Conservation (phyloP, 2,888 invertebrate species). For the Tetrapedia diversipes region DNA sequence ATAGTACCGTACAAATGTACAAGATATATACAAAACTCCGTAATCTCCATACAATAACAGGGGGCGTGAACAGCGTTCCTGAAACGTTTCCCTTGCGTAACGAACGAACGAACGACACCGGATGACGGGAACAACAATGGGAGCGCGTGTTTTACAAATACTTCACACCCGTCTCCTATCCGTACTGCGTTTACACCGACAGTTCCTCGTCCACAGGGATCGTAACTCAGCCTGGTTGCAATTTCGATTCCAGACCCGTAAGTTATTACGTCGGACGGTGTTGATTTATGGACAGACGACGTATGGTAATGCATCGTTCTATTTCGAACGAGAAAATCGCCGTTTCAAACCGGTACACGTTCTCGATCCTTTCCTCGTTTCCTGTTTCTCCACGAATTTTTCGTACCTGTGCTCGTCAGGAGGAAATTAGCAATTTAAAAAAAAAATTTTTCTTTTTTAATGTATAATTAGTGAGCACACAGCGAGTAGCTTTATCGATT, state of each 20-base stretch:
- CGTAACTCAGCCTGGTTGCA: slow-evolving; percentile 34
- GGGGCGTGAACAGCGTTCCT: not conserved
- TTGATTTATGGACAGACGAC: slow-evolving; percentile 43
- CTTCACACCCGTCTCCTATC: not conserved
- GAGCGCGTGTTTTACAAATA: slow-evolving; percentile 55
- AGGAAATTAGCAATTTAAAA: too few relatives aligned
- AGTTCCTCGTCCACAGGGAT: slow-evolving; percentile 9
- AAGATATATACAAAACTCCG: slow-evolving; percentile 77
- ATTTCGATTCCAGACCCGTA: slow-evolving; percentile 36
- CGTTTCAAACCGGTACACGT: not conserved
- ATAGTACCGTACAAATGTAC: slow-evolving; percentile 79
- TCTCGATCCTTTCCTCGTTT: not conserved
- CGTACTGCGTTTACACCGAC: slow-evolving; percentile 22
- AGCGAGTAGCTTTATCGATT: too few relatives aligned
- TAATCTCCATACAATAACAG: slow-evolving; percentile 50
- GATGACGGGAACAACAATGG: slow-evolving; percentile 37
- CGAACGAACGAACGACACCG: slow-evolving; percentile 5
- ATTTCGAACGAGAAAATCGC: slow-evolving; percentile 26
- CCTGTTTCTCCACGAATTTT: too few relatives aligned
- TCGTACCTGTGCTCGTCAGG: too few relatives aligned
- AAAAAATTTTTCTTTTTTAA: too few relatives aligned
- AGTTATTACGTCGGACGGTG: slow-evolving; percentile 18
- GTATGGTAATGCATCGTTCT: slow-evolving; percentile 24
- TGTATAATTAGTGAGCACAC: too few relatives aligned
- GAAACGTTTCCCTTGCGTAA: slow-evolving; percentile 18